A percentile compares a stretch with the other conserved stretches of the same genome.
These are phyloP conservation scores for Chamaea fasciata DNA, from an alignment of 2,113 vertebrate genomes.

Conservation along the genomic window DNA sequence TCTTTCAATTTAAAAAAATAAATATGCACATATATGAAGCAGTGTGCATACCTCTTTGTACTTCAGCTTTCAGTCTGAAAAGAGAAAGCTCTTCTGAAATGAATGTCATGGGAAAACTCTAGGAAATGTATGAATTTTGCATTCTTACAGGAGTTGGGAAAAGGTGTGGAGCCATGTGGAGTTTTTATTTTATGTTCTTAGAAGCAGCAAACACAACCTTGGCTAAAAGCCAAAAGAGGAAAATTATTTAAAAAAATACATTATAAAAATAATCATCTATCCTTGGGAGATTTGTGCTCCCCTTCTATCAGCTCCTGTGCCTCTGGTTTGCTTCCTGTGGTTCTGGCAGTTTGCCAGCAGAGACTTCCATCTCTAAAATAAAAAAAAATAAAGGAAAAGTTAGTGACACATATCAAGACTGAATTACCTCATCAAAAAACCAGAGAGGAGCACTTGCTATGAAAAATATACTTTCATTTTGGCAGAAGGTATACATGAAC, in stretches of 20 bases:
- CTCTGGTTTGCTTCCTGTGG: not conserved
- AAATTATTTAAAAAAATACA: not conserved
- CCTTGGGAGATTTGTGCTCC: not conserved
- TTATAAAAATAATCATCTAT: not conserved
- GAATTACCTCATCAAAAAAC: not conserved
- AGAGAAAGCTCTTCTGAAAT: not conserved
- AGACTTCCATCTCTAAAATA: not conserved
- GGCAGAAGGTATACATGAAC: not conserved
- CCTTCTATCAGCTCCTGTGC: not conserved
- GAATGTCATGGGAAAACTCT: not conserved
- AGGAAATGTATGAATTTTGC: not conserved
- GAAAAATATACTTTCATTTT: not conserved
- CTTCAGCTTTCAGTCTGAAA: not conserved
- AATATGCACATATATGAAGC: not conserved
- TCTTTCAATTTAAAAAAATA: not conserved
- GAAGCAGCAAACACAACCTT: not conserved
- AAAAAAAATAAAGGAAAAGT: not conserved
- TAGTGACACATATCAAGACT: not conserved
- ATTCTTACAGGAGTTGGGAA: not conserved
- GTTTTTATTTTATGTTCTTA: not conserved
- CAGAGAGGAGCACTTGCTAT: not conserved
- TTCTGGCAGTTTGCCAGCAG: not conserved
- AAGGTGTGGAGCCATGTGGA: not conserved
- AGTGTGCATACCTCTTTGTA: not conserved
- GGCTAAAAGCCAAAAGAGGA: not conserved